Percentiles rank a stretch among this genome's conserved stretches.
phyloP scores from a whole-genome alignment of 1,140 invertebrate genomes.

The Lepidurus packardi region DNA sequence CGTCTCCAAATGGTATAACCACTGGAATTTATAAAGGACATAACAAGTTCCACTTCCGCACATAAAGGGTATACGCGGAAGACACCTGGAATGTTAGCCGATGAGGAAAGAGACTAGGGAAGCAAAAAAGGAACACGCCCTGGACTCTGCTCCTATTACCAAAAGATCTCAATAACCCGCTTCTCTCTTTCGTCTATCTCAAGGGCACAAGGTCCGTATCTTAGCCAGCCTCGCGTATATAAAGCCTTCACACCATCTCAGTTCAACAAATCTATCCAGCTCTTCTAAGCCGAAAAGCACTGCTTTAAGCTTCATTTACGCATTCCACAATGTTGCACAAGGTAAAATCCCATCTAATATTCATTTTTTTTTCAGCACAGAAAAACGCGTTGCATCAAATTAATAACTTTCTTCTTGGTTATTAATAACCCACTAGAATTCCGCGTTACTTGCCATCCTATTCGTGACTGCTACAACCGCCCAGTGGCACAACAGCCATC shows the following conservation, averaged over 20 bases:
- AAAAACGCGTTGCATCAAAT: background rate
- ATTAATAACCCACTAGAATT: background rate
- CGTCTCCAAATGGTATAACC: too few species aligned
- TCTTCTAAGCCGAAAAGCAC: background rate
- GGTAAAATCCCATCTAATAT: constrained; percentile 27
- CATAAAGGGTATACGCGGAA: background rate
- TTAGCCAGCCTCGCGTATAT: background rate
- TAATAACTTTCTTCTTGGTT: background rate
- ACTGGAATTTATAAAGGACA: too few species aligned
- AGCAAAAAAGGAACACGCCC: background rate
- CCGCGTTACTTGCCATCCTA: background rate
- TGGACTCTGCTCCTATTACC: background rate
- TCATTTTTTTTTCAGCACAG: background rate
- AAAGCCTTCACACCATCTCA: background rate
- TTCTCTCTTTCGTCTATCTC: background rate
- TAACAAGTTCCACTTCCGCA: background rate
- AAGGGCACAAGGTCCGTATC: background rate
- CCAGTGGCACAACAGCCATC: background rate
- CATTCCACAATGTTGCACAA: constrained; percentile 1
- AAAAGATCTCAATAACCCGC: background rate
- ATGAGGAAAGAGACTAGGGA: background rate
- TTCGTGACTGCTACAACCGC: background rate
- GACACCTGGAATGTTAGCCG: background rate
- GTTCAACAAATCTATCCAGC: background rate
- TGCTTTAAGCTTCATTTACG: background rate